Conservation (phyloP, 2,888 invertebrate species). For the Leptinotarsa peninsularis region DNA sequence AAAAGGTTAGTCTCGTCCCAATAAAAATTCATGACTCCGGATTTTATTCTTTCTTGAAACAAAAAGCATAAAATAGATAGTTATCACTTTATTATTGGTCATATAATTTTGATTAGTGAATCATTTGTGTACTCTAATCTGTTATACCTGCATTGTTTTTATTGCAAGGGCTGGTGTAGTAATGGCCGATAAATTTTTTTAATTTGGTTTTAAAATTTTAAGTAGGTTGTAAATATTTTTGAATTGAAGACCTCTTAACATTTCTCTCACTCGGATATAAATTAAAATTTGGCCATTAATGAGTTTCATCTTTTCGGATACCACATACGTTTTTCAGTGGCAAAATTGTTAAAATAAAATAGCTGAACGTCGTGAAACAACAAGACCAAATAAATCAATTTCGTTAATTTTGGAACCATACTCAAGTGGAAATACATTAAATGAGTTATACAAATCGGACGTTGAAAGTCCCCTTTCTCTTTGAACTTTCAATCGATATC, state of each 20-base stretch:
- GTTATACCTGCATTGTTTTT: conserved; percentile 45
- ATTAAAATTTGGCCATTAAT: conserved; percentile 16
- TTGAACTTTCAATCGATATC: too few species aligned
- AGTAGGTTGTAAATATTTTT: conserved; percentile 41
- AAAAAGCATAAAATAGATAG: conserved; percentile 49
- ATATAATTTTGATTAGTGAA: conserved; percentile 51
- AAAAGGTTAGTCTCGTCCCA: conserved; percentile 39
- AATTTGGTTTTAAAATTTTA: conserved; percentile 44
- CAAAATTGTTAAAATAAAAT: background rate
- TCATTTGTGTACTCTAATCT: conserved; percentile 39
- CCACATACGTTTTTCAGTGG: background rate
- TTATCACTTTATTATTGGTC: conserved; percentile 51
- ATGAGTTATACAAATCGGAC: too few species aligned
- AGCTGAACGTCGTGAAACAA: too few species aligned
- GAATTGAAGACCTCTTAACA: conserved; percentile 8
- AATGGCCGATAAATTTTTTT: conserved; percentile 45
- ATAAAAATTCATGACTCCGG: conserved; percentile 53
- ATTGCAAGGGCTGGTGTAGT: conserved; percentile 45
- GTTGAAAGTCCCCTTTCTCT: too few species aligned
- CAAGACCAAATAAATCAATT: background rate
- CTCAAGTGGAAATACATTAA: background rate
- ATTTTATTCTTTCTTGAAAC: conserved; percentile 50
- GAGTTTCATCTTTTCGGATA: conserved; percentile 1
- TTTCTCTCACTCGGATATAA: background rate
- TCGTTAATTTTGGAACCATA: background rate